Base-by-base conservation (phyloP, 2,888 invertebrate genomes). In the Heliconius ismenius region DNA sequence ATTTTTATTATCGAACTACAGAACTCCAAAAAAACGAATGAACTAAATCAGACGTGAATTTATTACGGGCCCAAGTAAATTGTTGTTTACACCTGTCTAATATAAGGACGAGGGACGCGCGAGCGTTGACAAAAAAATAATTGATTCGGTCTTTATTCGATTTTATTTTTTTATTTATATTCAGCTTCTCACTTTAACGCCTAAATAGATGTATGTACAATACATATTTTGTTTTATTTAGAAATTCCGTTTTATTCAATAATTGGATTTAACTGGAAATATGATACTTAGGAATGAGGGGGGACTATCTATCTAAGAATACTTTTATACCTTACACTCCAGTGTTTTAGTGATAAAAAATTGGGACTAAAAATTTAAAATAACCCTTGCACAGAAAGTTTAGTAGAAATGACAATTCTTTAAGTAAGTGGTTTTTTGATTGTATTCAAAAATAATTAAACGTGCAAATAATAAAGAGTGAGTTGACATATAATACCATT, bases 1-100 rank as follows among this genome's bases (percentile, higher is more conserved):
- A 32, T n/a, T 24, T 60, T 11, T 60, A n/a, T n/a, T 21, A 32
- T 6, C 6, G 32, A 32, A 32, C 0, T 32, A 32, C 6, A 32
- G 32, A 32, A 32, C 60, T 24, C 11, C 13, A 60, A 60, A 60
- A 36, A 65, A 67, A 39, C n/a, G 24, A 75, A 79, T 78, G 75
- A 74, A 76, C 72, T 70, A 79, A 79, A 79, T 81, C 78, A 78
- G 28, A 65, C 58, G 64, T 28, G 74, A 74, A 77, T 79, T 78
- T 81, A 77, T 79, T 72, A 68, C 72, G 15, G 70, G 63, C 69
- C 60, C 62, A 24, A 70, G 72, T 74, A 77, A 79, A 78, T 78
- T 79, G 73, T 77, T 76, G 76, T 77, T 79, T 74, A 77, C 78
- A 78, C 78, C 77, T 78, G 74, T 72, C 64, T 67, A 58, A 54